Evolutionary conservation across 2,888 invertebrate genomes (phyloP), one percentile per base, ranked within the genome.

Genomic region (Athalia rosae): DNA sequence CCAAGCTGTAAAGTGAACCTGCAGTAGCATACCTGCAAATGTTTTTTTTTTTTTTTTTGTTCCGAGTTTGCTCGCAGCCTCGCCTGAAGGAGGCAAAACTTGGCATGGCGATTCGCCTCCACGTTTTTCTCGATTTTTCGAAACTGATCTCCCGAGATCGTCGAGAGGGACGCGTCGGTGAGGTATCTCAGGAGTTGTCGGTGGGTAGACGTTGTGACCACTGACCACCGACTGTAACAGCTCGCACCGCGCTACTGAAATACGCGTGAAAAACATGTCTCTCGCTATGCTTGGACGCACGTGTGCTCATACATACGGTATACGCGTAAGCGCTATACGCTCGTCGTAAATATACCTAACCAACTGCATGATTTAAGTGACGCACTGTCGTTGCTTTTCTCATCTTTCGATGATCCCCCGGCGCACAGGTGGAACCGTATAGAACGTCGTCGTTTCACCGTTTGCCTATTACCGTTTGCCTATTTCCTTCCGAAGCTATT

Each of bases 211-310:
- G 61, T 8, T 62, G 74, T 62, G 74, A 74, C 74, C 74, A 61
- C 74, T 74, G 74, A 74, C 74, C 74, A 74, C 74, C 50, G 74
- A 61, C 61, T 61, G 61, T 13, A 48, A 61, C 50, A 15, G 13
- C 83, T 28, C 81, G 78, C 73, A 62, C 62, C 50, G 80, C 83
- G 83, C 85, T 86, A 85, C 84, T 84, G 84, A 83, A 84, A 83
- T 85, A 85, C 84, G 82, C 83, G 79, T 81, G 85, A 86, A 86
- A 86, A 86, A 86, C 83, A 79, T 74, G 78, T 78, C 80, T 79
- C 61, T 79, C 80, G 83, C 81, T 82, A 84, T 84, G 85, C 84
- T 85, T 83, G 83, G 78, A 82, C 83, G 84, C 84, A 77, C 82
- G 79, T 83, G 80, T 83, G 82, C 84, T 45, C 4, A n/a, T 7